Evolutionary conservation across 1,140 invertebrate genomes (phyloP), one percentile per base, ranked within the genome.

Genomic region (Linepithema humile): DNA sequence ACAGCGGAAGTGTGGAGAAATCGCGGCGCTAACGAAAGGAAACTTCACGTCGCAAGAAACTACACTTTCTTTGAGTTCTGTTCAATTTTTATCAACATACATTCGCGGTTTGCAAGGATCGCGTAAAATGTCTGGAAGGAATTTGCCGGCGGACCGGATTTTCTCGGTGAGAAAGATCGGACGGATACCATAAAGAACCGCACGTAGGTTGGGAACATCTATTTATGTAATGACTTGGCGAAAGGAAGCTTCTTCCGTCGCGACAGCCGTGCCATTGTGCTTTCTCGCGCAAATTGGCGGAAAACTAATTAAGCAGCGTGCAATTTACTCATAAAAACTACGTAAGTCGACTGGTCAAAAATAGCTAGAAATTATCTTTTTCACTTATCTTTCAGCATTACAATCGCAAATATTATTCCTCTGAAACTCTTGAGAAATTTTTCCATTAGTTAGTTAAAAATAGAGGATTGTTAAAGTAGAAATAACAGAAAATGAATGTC

Each of bases 291-390:
- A 83, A 72, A 77, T 57, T 72, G 55, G 32, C 32, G 40, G 40
- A 57, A 83, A 87, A 86, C 48, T 80, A 87, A 88, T 86, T 84
- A 80, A 83, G 59, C 23, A 23, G n/a, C 62, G 50, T 70, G 85
- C 43, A 23, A 62, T 38, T 60, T 64, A 29, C 4, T 2, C 23
- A 17, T 15, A 74, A 60, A 29, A 60, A 57, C 1, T 57, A 59
- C 38, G 40, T 20, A 67, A 78, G 9, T 50, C 29, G 2, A 15
- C 3, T n/a, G 7, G n/a, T 29, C 15, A 12, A n/a, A 40, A 40
- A 40, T 20, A 48, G 0, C 7, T 7, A 20, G 45, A 23, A 0
- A 2, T 7, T 62, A 40, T 59, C 7, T 1, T 20, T 74, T 67
- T 10, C 23, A 38, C 17, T 17, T 29, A n/a, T 67, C 17, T 75